Percentiles rank a stretch among this genome's conserved stretches.
Evolutionary conservation across 2,888 invertebrate species (phyloP).

Genomic region (Schrankia costaestrigalis): DNA sequence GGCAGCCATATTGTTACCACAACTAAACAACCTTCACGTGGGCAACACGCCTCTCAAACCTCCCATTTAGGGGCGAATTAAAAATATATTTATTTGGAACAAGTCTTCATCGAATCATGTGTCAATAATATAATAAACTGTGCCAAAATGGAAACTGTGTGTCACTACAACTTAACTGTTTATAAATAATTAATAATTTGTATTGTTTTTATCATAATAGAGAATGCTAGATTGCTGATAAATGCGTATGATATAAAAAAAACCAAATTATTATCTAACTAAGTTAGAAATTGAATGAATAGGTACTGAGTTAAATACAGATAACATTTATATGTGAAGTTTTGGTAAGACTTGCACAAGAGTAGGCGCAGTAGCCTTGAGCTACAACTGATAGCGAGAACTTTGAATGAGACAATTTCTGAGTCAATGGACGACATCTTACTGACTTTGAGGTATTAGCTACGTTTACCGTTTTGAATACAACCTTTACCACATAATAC

Average conservation of each 20-base stretch:
- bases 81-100: constrained; percentile 16
- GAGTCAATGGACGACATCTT: constrained; percentile 5
- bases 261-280: too few species aligned
- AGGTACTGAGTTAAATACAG: constrained; percentile 3
- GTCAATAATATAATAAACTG: constrained; percentile 23
- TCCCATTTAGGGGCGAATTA: constrained; percentile 49
- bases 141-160: constrained; percentile 21
- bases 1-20: constrained; percentile 86
- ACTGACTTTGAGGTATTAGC: constrained; percentile 6
- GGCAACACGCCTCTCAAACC: constrained; percentile 73
- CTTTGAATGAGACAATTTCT: constrained; percentile 17
- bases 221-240: too few species aligned
- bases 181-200: too few species aligned
- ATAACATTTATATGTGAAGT: constrained; percentile 7
- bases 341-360: constrained; percentile 1
- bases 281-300: not conserved
- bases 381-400: constrained; percentile 4
- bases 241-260: too few species aligned
- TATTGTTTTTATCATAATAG: too few species aligned
- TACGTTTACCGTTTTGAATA: constrained; percentile 7
- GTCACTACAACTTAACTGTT: too few species aligned
- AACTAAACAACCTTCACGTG: constrained; percentile 80
- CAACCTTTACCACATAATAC: not conserved
- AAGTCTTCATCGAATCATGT: too few species aligned
- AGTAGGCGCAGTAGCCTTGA: constrained; percentile 2